Evolutionary conservation across 2,888 invertebrate species (phyloP).

Genomic region (Arge pagana): DNA sequence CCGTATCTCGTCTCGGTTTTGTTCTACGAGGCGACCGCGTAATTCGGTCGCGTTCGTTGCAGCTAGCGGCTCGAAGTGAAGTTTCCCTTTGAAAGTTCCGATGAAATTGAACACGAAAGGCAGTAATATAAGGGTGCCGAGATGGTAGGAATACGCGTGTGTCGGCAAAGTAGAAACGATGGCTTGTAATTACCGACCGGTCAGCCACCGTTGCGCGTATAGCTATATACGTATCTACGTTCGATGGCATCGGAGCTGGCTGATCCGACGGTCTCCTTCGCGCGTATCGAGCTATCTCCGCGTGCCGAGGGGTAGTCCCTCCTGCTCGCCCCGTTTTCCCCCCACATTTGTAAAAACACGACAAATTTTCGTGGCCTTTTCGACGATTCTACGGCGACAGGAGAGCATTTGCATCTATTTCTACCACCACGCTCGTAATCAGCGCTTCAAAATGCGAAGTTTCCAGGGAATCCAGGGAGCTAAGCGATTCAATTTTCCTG

Average conservation of each 20-base stretch:
- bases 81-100: slow-evolving; percentile 33
- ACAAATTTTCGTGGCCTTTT: too few relatives aligned
- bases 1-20: neutral
- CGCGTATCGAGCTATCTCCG: too few relatives aligned
- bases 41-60: neutral
- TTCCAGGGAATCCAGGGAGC: too few relatives aligned
- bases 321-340: too few relatives aligned
- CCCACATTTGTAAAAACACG: too few relatives aligned
- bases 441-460: too few relatives aligned
- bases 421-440: too few relatives aligned
- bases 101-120: slow-evolving; percentile 36
- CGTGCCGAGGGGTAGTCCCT: too few relatives aligned
- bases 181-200: neutral
- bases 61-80: slow-evolving; percentile 28
- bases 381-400: too few relatives aligned
- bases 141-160: neutral
- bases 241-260: neutral
- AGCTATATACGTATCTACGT: neutral
- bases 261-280: too few relatives aligned
- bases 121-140: slow-evolving; percentile 22
- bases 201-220: neutral
- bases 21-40: neutral
- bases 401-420: too few relatives aligned
- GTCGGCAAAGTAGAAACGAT: neutral
- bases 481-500: too few relatives aligned